Base-by-base conservation (phyloP, 1,140 invertebrate species). In the Euura lappo region DNA sequence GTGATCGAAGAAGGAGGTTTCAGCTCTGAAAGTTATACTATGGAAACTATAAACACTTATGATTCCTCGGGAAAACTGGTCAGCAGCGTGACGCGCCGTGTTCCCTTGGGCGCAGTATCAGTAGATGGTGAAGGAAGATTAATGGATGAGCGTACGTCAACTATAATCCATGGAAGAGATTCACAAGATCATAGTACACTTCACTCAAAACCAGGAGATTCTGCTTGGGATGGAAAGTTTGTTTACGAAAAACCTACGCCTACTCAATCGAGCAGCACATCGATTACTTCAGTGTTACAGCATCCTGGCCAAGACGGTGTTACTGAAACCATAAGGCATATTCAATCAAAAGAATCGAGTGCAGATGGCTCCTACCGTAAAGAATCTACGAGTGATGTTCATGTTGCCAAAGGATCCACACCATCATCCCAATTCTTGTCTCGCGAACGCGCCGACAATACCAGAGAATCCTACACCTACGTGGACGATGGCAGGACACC, bases 211-310 rank as follows among this genome's bases (percentile, higher is more conserved):
- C 82, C 81, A 78, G 84, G 84, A 72, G 83, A 85, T 74, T 83
- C 83, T 7, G 79, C 80, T 13, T 86, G 84, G 84, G 84, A 86
- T 71, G 84, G 84, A 6, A 85, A 85, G 66, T 86, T 86, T 70
- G 69, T 83, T n/a, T 70, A 76, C 13, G 84, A 86, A 76, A 77
- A 80, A 71, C 77, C 82, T 6, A n/a, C 70, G 10, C 47, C 51
- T 60, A 60, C 3, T n/a, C 51, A 6, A 60, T 6, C 10, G 45
- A 70, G 64, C n/a, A 45, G 45, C 43, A 60, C 51, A 60, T 60
- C 51, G 10, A n/a, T 11, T 60, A 10, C 66, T 28, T 68, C 67
- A 42, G 28, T 68, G 10, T 68, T 68, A 11, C 67, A 68, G 28
- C 67, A 68, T 42, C 67, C 67, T 68, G 67, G 67, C 28, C 44